Percentiles rank a stretch among this genome's conserved stretches.
phyloP scores from a whole-genome alignment of 2,113 vertebrate genomes.

The Seriola rivoliana region DNA sequence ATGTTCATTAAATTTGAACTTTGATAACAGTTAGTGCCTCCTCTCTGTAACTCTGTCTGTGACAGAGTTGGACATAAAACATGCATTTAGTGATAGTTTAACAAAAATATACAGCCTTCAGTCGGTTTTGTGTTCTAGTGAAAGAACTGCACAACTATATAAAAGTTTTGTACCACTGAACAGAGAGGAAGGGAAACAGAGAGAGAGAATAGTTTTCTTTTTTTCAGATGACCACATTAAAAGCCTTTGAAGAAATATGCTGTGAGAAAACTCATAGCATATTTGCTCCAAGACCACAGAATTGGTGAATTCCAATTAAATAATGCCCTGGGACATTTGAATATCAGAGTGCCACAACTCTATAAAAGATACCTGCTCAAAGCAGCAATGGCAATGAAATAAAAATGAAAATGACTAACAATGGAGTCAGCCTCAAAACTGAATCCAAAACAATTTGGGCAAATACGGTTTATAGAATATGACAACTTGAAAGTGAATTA shows the following conservation, averaged over 20 bases:
- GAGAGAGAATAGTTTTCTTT: conserved; percentile 7
- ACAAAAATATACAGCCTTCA: conserved; percentile 8
- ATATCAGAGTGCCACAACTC: conserved; percentile 27
- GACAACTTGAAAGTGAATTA: conserved; percentile 28
- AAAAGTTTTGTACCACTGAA: conserved; percentile 12
- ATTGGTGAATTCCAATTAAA: conserved; percentile 64
- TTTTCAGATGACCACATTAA: conserved; percentile 47
- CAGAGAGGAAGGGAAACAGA: not conserved
- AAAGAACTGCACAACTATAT: not conserved
- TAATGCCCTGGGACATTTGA: conserved; percentile 47
- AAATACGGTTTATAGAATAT: conserved; percentile 40
- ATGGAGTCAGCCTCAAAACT: conserved; percentile 42
- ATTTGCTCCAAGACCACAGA: conserved; percentile 38
- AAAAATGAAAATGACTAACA: conserved; percentile 49
- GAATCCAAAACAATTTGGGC: conserved; percentile 28
- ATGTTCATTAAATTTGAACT: conserved; percentile 1
- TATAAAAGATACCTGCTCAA: conserved; percentile 48
- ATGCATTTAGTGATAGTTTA: not conserved
- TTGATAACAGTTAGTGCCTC: not conserved
- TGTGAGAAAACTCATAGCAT: conserved; percentile 16
- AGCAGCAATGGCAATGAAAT: conserved; percentile 41
- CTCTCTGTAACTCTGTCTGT: not conserved
- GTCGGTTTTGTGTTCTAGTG: not conserved
- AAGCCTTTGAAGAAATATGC: conserved; percentile 51
- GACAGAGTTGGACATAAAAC: conserved; percentile 2